Conservation (phyloP, 2,113 vertebrate genomes). For the Noctilio leporinus region DNA sequence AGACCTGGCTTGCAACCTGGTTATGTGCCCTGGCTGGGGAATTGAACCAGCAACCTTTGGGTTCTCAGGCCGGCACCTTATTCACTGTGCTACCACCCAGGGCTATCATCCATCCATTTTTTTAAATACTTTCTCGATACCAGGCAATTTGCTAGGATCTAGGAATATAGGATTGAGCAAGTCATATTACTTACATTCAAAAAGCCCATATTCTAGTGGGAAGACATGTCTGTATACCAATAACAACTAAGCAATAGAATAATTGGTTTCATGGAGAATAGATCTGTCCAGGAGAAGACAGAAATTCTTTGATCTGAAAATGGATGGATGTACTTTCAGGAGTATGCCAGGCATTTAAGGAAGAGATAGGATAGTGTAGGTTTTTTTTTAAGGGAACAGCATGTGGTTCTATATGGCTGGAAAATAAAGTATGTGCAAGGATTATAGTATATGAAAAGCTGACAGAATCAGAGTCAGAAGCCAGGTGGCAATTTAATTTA, state of each 20-base stretch:
- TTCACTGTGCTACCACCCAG: no score
- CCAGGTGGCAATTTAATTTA: neutral
- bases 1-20: no score
- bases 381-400: neutral
- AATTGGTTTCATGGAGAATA: neutral
- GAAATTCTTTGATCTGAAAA: neutral
- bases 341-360: neutral
- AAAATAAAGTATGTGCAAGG: neutral
- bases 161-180: neutral
- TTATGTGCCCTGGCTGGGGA: no score
- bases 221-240: neutral
- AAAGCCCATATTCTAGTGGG: neutral
- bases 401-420: neutral
- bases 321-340: neutral
- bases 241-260: neutral
- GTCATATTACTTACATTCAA: neutral
- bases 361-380: neutral
- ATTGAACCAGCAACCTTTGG: no score
- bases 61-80: no score
- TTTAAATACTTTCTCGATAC: neutral
- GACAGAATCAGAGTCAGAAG: neutral
- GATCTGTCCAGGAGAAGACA: neutral
- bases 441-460: neutral
- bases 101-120: neutral
- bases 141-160: neutral